Percentiles rank a stretch among this genome's conserved stretches.
Evolutionary conservation across 2,113 vertebrate species (phyloP).

Genomic region (Microcebus tavaratra): DNA sequence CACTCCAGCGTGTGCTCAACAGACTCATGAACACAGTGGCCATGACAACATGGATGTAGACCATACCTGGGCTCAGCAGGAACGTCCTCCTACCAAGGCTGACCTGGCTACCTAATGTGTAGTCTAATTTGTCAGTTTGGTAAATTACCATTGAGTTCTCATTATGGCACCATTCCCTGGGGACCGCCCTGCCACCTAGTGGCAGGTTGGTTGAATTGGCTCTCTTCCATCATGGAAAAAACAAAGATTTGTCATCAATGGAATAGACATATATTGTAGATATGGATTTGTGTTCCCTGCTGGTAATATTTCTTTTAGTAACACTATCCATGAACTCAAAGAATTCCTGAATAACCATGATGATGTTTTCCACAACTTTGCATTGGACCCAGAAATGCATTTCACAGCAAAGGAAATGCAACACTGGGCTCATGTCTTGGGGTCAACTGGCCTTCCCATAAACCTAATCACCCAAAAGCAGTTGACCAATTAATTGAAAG

Average conservation of each 20-base stretch:
- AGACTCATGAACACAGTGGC: not conserved
- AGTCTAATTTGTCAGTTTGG: not conserved
- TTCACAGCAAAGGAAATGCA: not conserved
- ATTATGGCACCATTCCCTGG: conserved; percentile 50
- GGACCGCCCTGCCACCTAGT: conserved; percentile 59
- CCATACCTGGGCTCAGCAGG: not conserved
- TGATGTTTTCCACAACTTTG: not conserved
- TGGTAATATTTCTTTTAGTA: not conserved
- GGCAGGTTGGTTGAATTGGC: conserved; percentile 31
- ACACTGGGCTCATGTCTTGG: not conserved
- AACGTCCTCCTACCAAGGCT: not conserved
- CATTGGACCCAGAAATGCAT: not conserved
- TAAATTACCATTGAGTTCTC: not conserved
- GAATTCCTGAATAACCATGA: not conserved
- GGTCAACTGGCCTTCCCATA: not conserved
- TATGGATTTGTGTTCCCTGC: not conserved
- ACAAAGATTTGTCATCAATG: not conserved
- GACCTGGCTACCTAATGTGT: not conserved
- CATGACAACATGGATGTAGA: not conserved
- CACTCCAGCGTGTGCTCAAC: not conserved
- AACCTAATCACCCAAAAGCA: not conserved
- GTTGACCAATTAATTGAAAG: not conserved
- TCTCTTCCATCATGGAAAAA: not conserved
- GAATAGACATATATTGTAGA: not conserved
- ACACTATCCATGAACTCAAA: not conserved